These are phyloP conservation scores for Strigops habroptila DNA, from an alignment of 2,113 vertebrate genomes.

Conservation along the genomic window DNA sequence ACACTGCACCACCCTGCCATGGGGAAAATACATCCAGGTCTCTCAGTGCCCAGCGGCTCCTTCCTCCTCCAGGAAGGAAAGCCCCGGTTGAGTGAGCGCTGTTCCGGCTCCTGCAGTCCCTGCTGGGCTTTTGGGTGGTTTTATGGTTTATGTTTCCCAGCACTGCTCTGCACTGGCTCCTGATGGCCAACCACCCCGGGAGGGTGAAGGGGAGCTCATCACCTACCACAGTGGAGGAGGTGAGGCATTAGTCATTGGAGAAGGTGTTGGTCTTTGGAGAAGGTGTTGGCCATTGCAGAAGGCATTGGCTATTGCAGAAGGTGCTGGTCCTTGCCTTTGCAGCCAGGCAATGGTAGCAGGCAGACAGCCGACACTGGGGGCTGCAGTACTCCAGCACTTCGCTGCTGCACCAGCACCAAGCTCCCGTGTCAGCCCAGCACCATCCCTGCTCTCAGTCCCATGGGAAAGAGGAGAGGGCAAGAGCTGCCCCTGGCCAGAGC, in stretches of 20 bases:
- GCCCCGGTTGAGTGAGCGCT: not conserved
- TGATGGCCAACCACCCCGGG: not conserved
- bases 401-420: not conserved
- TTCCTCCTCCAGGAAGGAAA: not conserved
- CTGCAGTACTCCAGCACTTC: not conserved
- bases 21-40: not conserved
- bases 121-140: not conserved
- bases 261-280: accelerated
- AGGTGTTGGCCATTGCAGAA: accelerated
- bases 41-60: not conserved
- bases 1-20: accelerated
- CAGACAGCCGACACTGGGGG: accelerated
- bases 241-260: accelerated
- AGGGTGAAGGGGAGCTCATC: not conserved
- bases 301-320: accelerated
- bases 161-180: not conserved
- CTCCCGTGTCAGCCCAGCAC: not conserved
- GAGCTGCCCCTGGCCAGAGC: not conserved
- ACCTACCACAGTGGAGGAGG: accelerated
- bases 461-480: not conserved
- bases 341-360: accelerated
- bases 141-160: not conserved
- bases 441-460: accelerated
- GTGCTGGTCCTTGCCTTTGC: not conserved
- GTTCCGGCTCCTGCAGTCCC: not conserved